Conservation (phyloP, 2,797 vertebrate genomes). For the Dromococcyx pavoninus region DNA sequence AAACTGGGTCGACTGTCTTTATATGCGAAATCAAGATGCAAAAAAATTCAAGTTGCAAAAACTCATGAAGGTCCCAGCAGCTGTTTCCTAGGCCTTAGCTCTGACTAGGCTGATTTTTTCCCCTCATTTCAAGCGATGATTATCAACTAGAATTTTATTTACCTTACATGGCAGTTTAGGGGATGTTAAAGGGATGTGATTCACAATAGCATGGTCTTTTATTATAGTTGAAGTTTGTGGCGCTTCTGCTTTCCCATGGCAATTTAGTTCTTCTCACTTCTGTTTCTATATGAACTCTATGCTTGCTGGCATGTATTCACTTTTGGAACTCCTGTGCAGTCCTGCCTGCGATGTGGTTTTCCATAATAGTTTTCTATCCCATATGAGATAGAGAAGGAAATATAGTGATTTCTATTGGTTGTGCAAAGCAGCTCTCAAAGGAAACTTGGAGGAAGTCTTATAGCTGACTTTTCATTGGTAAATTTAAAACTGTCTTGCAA, state of each 20-base stretch:
- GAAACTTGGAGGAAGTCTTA: not conserved
- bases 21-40: not conserved
- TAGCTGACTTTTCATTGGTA: not conserved
- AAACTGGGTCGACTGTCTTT: not conserved
- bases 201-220: not conserved
- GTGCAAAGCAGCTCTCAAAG: not conserved
- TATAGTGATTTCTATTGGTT: not conserved
- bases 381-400: not conserved
- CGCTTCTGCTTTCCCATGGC: constrained; percentile 39
- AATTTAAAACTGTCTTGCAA: not conserved
- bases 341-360: not conserved
- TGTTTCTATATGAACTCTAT: not conserved
- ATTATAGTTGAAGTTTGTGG: not conserved
- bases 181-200: not conserved
- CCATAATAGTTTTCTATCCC: not conserved
- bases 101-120: not conserved
- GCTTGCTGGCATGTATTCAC: not conserved
- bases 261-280: not conserved
- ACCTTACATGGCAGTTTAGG: constrained; percentile 22
- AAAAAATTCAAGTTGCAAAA: not conserved
- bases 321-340: not conserved
- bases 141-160: not conserved
- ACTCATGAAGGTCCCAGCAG: not conserved
- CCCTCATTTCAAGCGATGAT: not conserved
- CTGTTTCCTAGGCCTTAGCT: not conserved